Evolutionary conservation across 2,113 vertebrate genomes (phyloP), one percentile per base, ranked within the genome.

Genomic region (Electrona antarctica): DNA sequence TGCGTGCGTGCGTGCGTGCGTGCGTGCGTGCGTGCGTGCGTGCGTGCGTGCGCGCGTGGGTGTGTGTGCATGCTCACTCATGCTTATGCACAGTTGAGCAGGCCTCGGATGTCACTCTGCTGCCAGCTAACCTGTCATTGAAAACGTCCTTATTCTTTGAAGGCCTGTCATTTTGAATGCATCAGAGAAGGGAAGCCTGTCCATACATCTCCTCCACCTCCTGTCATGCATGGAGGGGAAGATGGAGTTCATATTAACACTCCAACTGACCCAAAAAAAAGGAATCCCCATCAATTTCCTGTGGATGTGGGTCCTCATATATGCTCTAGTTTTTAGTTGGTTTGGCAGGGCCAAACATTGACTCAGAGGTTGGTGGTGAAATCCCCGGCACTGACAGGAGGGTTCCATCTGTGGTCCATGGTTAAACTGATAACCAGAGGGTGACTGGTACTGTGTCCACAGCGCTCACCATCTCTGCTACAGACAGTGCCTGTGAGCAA

Each of bases 211-310:
- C 41, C 13, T 62, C 45, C 33, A 12, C 41, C 41, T 41, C 10
- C 7, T 9, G 7, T 10, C 41, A 41, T 9, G 33, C 80, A 75
- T 83, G 82, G 84, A 72, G 57, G 87, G 9, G 33, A 13, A 46
- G 41, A 62, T n/a, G 60, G 60, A 89, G 82, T 89, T 89, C 88
- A 91, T 89, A 92, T 92, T 91, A 93, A 91, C 92, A 91, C 89
- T 90, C 85, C 79, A 87, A 89, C 74, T 94, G 92, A 93, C 89
- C 92, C 86, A 5, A 78, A 92, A 81, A 92, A 56, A 41, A 62
- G 91, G 79, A 79, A 60, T 50, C 82, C 59, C 61, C 52, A 21
- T 71, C 69, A 66, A 67, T 84, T 71, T 62, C 69, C 70, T 64
- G 51, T 74, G 76, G 60, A 14, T 57, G 50, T 52, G 58, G 71